A percentile compares a stretch with the other conserved stretches of the same genome.
phyloP scores from a whole-genome alignment of 2,888 invertebrate genomes.

The Syrista parreyssii region DNA sequence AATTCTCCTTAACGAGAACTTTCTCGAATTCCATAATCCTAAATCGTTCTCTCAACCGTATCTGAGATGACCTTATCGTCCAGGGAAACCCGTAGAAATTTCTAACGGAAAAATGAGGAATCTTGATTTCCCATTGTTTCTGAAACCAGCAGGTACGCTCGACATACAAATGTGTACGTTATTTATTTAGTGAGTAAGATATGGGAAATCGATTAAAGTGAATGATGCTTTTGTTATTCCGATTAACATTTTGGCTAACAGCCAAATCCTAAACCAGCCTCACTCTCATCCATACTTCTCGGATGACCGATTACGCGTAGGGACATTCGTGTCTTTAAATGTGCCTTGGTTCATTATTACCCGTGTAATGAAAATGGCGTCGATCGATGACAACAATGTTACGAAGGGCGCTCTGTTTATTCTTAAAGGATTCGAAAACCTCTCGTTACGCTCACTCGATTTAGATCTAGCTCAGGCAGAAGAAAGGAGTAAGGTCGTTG shows the following conservation, averaged over 20 bases:
- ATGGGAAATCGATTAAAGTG: neutral
- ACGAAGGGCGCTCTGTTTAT: neutral
- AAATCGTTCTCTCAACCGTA: neutral
- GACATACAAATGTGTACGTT: neutral
- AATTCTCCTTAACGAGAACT: neutral
- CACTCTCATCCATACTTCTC: neutral
- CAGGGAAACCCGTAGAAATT: neutral
- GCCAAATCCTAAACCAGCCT: neutral
- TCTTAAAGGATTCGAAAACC: neutral
- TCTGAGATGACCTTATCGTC: neutral
- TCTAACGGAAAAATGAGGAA: neutral
- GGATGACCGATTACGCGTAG: neutral
- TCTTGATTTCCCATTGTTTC: neutral
- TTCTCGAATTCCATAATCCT: neutral
- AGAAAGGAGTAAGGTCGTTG: conserved; percentile 45
- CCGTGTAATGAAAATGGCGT: too few species aligned
- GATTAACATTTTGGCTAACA: neutral
- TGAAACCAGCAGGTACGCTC: too few species aligned
- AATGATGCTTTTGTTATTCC: neutral
- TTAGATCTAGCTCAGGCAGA: conserved; percentile 25
- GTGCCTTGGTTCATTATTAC: too few species aligned
- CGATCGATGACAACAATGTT: neutral
- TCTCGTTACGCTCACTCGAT: neutral
- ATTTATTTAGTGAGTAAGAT: neutral
- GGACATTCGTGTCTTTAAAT: neutral